These are phyloP conservation scores for Drosophila meridiana DNA, from an alignment of 2,888 invertebrate species.

Conservation along the genomic window DNA sequence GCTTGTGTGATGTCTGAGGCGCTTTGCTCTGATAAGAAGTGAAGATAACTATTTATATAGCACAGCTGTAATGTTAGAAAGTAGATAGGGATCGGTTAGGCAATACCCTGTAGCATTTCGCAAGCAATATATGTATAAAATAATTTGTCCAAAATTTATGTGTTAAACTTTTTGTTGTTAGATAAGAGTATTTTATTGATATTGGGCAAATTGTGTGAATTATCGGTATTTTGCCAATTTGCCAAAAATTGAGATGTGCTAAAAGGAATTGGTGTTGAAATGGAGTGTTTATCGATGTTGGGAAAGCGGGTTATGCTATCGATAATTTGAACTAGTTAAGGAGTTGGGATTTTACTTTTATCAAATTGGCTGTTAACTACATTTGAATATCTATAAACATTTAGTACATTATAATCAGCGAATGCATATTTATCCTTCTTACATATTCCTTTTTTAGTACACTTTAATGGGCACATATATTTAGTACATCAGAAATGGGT, in stretches of 20 bases:
- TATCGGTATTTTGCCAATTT: background rate
- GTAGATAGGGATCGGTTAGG: background rate
- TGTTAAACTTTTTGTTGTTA: background rate
- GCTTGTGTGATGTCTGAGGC: constrained; percentile 7
- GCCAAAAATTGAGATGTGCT: constrained; percentile 1
- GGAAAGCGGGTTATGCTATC: background rate
- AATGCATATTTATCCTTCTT: background rate
- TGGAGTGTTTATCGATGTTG: background rate
- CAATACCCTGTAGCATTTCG: background rate
- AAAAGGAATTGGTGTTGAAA: background rate
- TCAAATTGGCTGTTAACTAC: background rate
- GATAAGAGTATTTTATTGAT: background rate
- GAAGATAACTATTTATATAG: constrained; percentile 35
- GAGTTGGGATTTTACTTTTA: background rate
- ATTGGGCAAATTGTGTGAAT: background rate
- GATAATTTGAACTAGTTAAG: background rate
- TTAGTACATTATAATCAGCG: background rate
- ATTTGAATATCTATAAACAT: background rate
- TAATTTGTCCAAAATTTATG: background rate
- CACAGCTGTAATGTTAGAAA: background rate
- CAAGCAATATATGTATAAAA: background rate
- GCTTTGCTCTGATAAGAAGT: constrained; percentile 60
- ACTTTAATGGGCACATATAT: background rate
- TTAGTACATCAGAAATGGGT: background rate
- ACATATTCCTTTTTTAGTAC: background rate